Conservation (phyloP, 2,888 invertebrate genomes). For the Drosophila siamana region DNA sequence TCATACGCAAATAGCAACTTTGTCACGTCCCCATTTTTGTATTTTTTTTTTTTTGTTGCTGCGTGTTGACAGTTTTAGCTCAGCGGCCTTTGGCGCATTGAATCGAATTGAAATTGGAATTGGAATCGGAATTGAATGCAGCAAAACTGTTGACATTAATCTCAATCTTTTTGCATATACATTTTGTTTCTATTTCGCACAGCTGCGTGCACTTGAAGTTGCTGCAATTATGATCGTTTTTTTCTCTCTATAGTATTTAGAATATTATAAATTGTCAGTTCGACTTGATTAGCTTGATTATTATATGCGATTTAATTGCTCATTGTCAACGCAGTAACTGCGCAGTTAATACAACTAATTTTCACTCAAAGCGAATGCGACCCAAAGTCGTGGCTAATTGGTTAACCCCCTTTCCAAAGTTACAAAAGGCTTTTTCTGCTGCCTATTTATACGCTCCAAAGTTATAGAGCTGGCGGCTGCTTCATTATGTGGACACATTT, state of each 20-base stretch:
- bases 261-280: too few relatives aligned
- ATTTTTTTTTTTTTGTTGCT: too few relatives aligned
- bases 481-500: slow-evolving; percentile 39
- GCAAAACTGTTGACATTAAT: slow-evolving; percentile 74
- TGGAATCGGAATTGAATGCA: slow-evolving; percentile 25
- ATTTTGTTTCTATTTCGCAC: too few relatives aligned
- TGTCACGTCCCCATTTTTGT: slow-evolving; percentile 76
- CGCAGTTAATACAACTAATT: slow-evolving; percentile 48
- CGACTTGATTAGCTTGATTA: slow-evolving; percentile 74
- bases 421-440: not conserved
- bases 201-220: slow-evolving; percentile 76
- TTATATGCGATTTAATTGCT: slow-evolving; percentile 63
- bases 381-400: slow-evolving; percentile 21
- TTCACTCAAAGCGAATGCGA: not conserved
- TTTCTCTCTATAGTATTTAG: slow-evolving; percentile 7
- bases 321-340: slow-evolving; percentile 64
- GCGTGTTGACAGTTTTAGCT: slow-evolving; percentile 62
- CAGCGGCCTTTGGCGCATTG: slow-evolving; percentile 49
- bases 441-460: slow-evolving; percentile 10
- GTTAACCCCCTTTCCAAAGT: slow-evolving; percentile 1
- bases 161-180: slow-evolving; percentile 70
- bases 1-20: slow-evolving; percentile 71
- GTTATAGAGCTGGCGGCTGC: slow-evolving; percentile 31
- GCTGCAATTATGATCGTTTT: slow-evolving; percentile 27
- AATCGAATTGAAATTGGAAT: slow-evolving; percentile 22